Base-by-base conservation (phyloP, 2,797 vertebrate species). In the Chloroceryle inda region DNA sequence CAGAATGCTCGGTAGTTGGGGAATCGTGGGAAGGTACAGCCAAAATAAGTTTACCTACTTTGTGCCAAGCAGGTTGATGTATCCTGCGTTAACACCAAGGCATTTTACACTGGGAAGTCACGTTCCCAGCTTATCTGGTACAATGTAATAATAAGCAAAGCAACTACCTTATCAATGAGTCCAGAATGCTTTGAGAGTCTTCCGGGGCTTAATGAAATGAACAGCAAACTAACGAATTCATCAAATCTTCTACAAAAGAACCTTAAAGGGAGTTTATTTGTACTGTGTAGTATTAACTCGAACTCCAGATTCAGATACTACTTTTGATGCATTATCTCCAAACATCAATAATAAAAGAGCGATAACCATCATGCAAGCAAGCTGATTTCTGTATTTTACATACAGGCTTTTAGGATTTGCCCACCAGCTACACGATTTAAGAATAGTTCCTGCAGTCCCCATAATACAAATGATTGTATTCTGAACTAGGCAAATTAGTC, bases 301-400 rank as follows among this genome's bases (percentile, higher is more conserved):
- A 90, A 93, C 93, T 98, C 96, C 96, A 97, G 88, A 95, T 97
- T 97, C 92, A 97, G 89, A 96, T 94, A 96, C 97, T 97, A 97
- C 86, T 96, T 95, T 96, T 77, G 95, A 95, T 89, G 96, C 92
- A 97, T 96, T 81, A 90, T 89, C 91, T 92, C 91, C 79, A 96
- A 96, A 97, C 93, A 91, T 79, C 93, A 97, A 95, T 93, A 88
- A 95, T 92, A 95, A 96, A 95, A 96, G 93, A 94, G 92, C 79
- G 63, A 96, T 95, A 97, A 68, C 94, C 93, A 96, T 95, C 95
- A 95, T 96, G 95, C 92, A 96, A 96, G 92, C 96, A 91, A 87
- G 94, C 94, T 80, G 49, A 85, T 93, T 95, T 93, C 92, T 97
- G 20, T 92, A 92, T 96, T 98, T 91, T 97, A 96, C 96, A 97